Conservation (phyloP, 1,140 invertebrate genomes). For the Chironomus tepperi region DNA sequence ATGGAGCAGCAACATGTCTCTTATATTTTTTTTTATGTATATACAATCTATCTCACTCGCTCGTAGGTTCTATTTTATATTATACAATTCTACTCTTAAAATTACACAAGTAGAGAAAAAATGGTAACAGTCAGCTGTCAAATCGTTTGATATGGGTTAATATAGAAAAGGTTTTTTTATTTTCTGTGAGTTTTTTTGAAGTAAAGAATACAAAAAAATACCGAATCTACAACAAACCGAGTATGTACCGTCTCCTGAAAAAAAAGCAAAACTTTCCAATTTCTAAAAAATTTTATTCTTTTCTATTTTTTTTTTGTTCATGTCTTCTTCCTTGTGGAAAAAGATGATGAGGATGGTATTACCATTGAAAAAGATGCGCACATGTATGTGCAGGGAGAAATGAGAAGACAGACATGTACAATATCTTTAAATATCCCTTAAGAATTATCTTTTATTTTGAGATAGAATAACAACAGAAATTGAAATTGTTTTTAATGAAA, state of each 20-base stretch:
- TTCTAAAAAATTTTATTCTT: neutral
- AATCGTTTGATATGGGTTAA: slow-evolving; percentile 10
- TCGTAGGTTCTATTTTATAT: neutral
- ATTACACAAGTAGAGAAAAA: slow-evolving; percentile 5
- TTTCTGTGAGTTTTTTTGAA: neutral
- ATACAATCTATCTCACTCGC: neutral
- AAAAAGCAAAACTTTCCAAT: slow-evolving; percentile 4
- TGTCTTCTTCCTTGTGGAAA: neutral
- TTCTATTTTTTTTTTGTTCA: neutral
- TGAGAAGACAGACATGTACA: too few relatives aligned
- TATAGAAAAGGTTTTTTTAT: slow-evolving; percentile 15
- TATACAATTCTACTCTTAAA: neutral
- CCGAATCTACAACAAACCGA: neutral
- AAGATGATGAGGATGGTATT: neutral
- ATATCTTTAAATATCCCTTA: too few relatives aligned
- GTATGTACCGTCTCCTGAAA: too few relatives aligned
- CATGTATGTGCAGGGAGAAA: too few relatives aligned
- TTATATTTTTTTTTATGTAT: neutral
- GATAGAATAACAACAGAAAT: too few relatives aligned
- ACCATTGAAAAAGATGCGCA: too few relatives aligned
- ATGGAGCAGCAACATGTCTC: neutral
- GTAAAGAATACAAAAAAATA: neutral
- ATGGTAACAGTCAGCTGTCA: slow-evolving; percentile 10
- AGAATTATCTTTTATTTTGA: too few relatives aligned
- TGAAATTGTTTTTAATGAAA: too few relatives aligned